Evolutionary conservation across 1,140 invertebrate genomes (phyloP).

Genomic region (Aradophagus sp.): DNA sequence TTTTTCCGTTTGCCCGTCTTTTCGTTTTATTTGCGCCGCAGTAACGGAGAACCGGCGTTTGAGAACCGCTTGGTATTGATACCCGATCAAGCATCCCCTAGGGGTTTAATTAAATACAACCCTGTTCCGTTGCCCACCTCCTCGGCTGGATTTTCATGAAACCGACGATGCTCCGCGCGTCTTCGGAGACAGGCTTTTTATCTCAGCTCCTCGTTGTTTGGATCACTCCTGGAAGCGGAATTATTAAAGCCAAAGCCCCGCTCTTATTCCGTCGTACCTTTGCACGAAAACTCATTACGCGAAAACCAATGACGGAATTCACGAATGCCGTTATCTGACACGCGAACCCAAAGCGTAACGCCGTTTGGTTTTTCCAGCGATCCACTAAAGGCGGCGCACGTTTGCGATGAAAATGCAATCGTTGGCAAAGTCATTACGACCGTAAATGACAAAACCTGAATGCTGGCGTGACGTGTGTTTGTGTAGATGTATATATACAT

Average conservation of each 20-base stretch:
- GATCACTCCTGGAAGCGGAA: slow-evolving; percentile 25
- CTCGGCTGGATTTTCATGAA: slow-evolving; percentile 52
- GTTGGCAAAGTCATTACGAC: slow-evolving; percentile 43
- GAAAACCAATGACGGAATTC: too few species aligned
- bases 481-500: slow-evolving; percentile 55
- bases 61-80: slow-evolving; percentile 73
- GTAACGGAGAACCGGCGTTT: slow-evolving; percentile 37
- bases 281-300: slow-evolving; percentile 24
- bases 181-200: slow-evolving; percentile 57
- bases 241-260: slow-evolving; percentile 37
- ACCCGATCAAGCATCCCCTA: slow-evolving; percentile 71
- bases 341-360: too few species aligned
- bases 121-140: slow-evolving; percentile 50
- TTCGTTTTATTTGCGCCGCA: slow-evolving; percentile 15
- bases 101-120: slow-evolving; percentile 75
- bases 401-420: slow-evolving; percentile 37
- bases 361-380: too few species aligned
- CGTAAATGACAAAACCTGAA: slow-evolving; percentile 46
- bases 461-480: slow-evolving; percentile 53
- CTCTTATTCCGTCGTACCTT: slow-evolving; percentile 27
- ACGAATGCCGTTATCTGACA: too few species aligned
- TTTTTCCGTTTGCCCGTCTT: too few species aligned
- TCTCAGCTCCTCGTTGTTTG: slow-evolving; percentile 31
- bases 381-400: too few species aligned
- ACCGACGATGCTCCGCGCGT: slow-evolving; percentile 67